Evolutionary conservation across 1,140 invertebrate genomes (phyloP).

Genomic region (Trinorchestia longiramus): DNA sequence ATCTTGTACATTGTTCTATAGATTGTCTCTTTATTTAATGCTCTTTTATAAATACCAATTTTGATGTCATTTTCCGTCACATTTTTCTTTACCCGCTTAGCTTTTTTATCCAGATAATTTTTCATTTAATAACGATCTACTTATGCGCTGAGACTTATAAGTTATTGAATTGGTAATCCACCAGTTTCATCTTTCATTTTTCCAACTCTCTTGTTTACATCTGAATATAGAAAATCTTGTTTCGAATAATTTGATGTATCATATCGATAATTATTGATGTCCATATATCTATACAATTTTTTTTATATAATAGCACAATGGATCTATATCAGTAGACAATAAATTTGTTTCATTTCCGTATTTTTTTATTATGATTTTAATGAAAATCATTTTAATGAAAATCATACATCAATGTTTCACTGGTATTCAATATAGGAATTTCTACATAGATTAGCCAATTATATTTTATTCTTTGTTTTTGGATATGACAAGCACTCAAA

Average conservation of each 20-base stretch:
- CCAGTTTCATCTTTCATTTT: conserved; percentile 56
- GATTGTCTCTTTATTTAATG: neutral
- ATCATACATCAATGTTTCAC: too few species aligned
- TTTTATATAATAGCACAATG: neutral
- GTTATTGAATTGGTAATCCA: conserved; percentile 29
- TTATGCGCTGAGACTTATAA: conserved; percentile 34
- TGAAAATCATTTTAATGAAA: too few species aligned
- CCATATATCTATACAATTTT: conserved; percentile 44
- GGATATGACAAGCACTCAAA: conserved; percentile 39
- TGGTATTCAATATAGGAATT: too few species aligned
- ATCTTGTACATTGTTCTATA: neutral
- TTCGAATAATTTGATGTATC: conserved; percentile 42
- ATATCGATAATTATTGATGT: neutral
- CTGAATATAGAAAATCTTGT: conserved; percentile 18
- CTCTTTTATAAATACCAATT: neutral
- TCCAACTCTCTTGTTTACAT: conserved; percentile 56
- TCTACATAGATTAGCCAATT: conserved; percentile 47
- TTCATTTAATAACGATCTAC: conserved; percentile 2
- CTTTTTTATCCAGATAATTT: neutral
- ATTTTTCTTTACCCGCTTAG: neutral
- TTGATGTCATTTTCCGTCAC: neutral
- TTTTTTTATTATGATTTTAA: conserved; percentile 53
- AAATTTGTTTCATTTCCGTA: neutral
- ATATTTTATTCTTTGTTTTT: conserved; percentile 48
- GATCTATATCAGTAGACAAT: conserved; percentile 52